Conservation (phyloP, 35 echinoderm and acorn worm species). For the Apostichopus californicus region DNA sequence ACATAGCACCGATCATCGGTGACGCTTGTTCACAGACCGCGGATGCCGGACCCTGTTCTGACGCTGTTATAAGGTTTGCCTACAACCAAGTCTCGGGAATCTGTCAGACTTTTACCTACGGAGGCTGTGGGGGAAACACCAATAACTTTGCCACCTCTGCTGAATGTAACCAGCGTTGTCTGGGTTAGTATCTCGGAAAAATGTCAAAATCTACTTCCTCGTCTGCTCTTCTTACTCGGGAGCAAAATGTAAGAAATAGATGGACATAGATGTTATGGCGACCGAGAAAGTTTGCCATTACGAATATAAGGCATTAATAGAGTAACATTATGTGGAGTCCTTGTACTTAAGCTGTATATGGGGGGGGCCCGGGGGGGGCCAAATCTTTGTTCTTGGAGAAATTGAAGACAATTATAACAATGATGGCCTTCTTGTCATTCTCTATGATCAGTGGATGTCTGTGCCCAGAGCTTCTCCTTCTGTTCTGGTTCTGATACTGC, state of each 20-base stretch:
- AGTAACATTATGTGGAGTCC: no score
- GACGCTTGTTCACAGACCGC: not conserved
- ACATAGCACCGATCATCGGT: not conserved
- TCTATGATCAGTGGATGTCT: not conserved
- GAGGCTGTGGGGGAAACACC: conserved; percentile 11
- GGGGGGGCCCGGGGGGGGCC: no score
- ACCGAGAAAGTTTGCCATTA: no score
- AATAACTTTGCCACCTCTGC: not conserved
- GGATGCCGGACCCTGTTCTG: not conserved
- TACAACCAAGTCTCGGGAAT: not conserved
- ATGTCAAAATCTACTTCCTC: no score
- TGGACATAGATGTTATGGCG: no score
- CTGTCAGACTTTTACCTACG: not conserved
- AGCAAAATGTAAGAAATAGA: no score
- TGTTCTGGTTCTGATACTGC: not conserved
- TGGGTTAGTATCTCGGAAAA: not conserved
- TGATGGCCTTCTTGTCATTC: no score
- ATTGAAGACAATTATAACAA: no score
- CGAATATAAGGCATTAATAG: no score
- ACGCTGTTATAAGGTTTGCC: not conserved
- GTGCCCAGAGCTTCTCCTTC: not conserved
- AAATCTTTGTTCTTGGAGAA: no score
- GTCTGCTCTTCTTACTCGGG: no score
- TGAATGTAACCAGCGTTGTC: not conserved
- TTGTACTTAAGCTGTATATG: no score